phyloP scores from a whole-genome alignment of 2,797 vertebrate species.

The Gadopsis marmoratus region DNA sequence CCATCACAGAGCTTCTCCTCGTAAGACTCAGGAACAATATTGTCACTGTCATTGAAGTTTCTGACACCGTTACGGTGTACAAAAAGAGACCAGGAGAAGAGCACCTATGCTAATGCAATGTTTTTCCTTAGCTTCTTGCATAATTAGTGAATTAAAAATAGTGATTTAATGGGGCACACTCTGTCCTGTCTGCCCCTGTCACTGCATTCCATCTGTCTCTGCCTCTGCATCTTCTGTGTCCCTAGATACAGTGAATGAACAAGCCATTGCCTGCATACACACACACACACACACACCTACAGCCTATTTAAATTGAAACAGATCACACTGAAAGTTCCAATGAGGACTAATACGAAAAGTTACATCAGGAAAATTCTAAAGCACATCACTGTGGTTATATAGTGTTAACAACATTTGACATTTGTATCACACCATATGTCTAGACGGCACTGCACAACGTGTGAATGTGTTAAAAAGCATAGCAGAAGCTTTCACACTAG shows the following conservation, averaged over 20 bases:
- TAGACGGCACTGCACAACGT: too few species aligned
- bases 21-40: neutral
- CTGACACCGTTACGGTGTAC: constrained; percentile 11
- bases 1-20: neutral
- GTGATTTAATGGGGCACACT: constrained; percentile 32
- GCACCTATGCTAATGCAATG: neutral
- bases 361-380: neutral
- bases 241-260: constrained; percentile 1
- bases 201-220: constrained; percentile 33
- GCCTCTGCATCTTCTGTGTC: constrained; percentile 14
- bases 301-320: constrained; percentile 4
- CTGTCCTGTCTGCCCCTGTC: constrained; percentile 30
- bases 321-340: constrained; percentile 1
- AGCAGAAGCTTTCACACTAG: too few species aligned
- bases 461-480: too few species aligned
- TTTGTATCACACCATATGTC: neutral
- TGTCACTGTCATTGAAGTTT: constrained; percentile 14
- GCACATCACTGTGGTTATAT: neutral
- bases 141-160: constrained; percentile 39
- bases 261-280: constrained; percentile 5
- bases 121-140: constrained; percentile 38
- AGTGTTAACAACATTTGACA: neutral
- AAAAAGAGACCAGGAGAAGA: neutral
- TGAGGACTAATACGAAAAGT: neutral
- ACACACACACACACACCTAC: neutral